Conservation (phyloP, 1,140 invertebrate genomes). For the Ips nitidus region DNA sequence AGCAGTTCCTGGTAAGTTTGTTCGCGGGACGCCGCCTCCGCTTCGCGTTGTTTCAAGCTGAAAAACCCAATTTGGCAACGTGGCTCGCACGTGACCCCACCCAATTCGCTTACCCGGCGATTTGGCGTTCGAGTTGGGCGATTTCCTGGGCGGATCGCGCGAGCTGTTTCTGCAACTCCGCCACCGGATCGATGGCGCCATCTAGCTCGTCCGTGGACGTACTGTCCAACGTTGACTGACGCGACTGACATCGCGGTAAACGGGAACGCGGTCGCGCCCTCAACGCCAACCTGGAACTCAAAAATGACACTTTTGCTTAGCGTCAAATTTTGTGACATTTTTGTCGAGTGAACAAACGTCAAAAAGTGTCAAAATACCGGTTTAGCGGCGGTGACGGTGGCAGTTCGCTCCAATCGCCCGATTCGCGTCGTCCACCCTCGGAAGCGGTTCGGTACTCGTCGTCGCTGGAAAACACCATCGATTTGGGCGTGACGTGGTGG, state of each 20-base stretch:
- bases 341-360: background rate
- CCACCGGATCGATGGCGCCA: constrained; percentile 53
- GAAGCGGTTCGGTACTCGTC: constrained; percentile 85
- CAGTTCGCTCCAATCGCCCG: constrained; percentile 68
- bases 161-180: constrained; percentile 71
- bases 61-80: constrained; percentile 9
- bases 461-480: constrained; percentile 75
- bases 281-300: constrained; percentile 9
- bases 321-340: background rate
- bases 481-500: constrained; percentile 64
- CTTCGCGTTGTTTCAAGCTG: constrained; percentile 67
- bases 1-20: constrained; percentile 69
- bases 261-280: constrained; percentile 66
- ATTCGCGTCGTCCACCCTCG: constrained; percentile 67
- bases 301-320: background rate
- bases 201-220: constrained; percentile 64
- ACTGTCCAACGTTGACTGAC: constrained; percentile 67
- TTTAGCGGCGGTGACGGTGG: constrained; percentile 71
- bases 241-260: constrained; percentile 65
- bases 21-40: constrained; percentile 63
- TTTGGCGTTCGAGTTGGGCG: constrained; percentile 46
- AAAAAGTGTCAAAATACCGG: constrained; percentile 50
- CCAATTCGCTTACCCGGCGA: constrained; percentile 42
- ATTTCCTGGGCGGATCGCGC: constrained; percentile 51
- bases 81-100: no score